These are phyloP conservation scores for Baryphthengus martii DNA, from an alignment of 2,113 vertebrate genomes.

Conservation along the genomic window DNA sequence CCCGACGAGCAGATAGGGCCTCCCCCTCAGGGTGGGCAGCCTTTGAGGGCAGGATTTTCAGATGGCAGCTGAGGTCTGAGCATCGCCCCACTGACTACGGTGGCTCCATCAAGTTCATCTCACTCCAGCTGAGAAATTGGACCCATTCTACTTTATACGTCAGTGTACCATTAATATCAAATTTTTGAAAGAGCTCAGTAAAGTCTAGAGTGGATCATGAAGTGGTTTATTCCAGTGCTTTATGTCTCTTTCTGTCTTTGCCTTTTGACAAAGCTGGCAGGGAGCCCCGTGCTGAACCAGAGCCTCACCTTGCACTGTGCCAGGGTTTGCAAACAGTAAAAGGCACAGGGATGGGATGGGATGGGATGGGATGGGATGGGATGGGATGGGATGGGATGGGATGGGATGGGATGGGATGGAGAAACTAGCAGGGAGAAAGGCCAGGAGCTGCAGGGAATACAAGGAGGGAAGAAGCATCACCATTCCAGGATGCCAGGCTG, in stretches of 20 bases:
- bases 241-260: not conserved
- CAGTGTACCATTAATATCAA: slow-evolving; percentile 45
- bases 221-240: not conserved
- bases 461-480: not conserved
- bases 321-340: not conserved
- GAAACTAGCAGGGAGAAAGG: not conserved
- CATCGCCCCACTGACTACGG: not conserved
- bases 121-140: slow-evolving; percentile 36
- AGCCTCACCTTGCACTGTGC: not conserved
- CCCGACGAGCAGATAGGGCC: not conserved
- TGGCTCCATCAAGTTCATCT: slow-evolving; percentile 40
- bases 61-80: slow-evolving; percentile 22
- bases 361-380: too few relatives aligned
- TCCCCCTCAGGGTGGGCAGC: not conserved
- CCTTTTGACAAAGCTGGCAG: not conserved
- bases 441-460: not conserved
- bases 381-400: too few relatives aligned
- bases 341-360: not conserved
- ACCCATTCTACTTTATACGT: slow-evolving; percentile 49
- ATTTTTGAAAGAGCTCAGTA: slow-evolving; percentile 64
- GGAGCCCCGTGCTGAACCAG: not conserved
- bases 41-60: not conserved
- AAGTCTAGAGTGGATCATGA: slow-evolving; percentile 43
- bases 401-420: not conserved
- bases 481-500: not conserved